Evolutionary conservation across 2,797 vertebrate genomes (phyloP).

Genomic region (Halcyon chelicuti): DNA sequence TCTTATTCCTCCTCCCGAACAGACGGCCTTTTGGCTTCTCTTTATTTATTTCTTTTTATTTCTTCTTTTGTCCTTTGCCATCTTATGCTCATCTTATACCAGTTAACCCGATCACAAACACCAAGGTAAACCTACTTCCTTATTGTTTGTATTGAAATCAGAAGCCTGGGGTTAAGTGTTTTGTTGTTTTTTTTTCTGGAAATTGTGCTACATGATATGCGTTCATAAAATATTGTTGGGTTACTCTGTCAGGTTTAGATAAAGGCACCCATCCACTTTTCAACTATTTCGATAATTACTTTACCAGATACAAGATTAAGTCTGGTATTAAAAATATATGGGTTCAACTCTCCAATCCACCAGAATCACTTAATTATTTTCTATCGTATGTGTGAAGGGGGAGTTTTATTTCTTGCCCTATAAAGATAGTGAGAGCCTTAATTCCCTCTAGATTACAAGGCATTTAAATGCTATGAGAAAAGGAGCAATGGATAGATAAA

Average conservation of each 20-base stretch:
- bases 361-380: neutral
- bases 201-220: neutral
- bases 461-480: neutral
- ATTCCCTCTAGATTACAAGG: neutral
- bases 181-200: neutral
- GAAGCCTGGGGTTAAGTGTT: neutral
- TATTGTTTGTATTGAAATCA: neutral
- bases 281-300: neutral
- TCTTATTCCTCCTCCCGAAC: neutral
- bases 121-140: neutral
- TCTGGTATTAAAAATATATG: neutral
- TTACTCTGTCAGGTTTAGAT: neutral
- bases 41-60: neutral
- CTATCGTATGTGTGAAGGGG: neutral
- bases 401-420: neutral
- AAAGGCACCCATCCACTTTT: neutral
- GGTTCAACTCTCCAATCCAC: neutral
- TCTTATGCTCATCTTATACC: neutral
- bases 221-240: neutral
- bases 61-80: neutral
- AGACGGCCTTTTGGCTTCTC: neutral
- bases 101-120: neutral
- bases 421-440: neutral
- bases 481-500: neutral
- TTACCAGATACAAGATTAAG: neutral